Conservation (phyloP, 2,113 vertebrate species). For the Anthoscopus minutus region DNA sequence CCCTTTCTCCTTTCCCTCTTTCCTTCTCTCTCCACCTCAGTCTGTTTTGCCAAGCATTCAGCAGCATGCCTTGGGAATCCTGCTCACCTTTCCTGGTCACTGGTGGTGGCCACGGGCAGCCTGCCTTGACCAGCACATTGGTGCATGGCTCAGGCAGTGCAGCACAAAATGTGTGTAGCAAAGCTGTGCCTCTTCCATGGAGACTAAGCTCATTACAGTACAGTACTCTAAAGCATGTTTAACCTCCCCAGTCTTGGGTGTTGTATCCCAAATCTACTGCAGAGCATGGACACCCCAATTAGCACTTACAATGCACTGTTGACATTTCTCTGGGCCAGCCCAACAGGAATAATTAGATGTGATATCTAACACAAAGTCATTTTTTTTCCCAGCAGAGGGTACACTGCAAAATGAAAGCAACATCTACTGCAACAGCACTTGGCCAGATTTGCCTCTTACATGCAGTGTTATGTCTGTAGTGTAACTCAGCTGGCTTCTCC, state of each 20-base stretch:
- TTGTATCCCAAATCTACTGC: slow-evolving; percentile 59
- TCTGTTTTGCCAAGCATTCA: neutral
- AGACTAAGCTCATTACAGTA: slow-evolving; percentile 64
- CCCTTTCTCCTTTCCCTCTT: neutral
- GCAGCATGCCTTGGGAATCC: neutral
- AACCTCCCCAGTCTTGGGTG: slow-evolving; percentile 57
- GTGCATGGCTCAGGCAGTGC: neutral
- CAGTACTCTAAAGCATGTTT: slow-evolving; percentile 60
- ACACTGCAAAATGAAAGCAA: slow-evolving; percentile 44
- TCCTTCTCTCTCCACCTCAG: neutral
- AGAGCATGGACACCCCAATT: slow-evolving; percentile 67
- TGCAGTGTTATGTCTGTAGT: neutral
- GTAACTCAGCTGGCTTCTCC: neutral
- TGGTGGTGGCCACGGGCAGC: neutral
- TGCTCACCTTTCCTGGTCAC: neutral
- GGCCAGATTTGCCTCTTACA: neutral
- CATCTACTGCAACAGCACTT: neutral
- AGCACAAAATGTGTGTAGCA: neutral
- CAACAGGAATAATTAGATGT: slow-evolving; percentile 66
- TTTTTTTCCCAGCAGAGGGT: slow-evolving; percentile 59
- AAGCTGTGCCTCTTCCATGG: slow-evolving; percentile 57
- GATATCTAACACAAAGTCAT: slow-evolving; percentile 54
- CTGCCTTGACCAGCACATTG: neutral
- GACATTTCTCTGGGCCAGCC: slow-evolving; percentile 65
- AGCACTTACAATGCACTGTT: slow-evolving; percentile 66